Percentiles rank a stretch among this genome's conserved stretches.
Conservation (phyloP, 2,888 invertebrate genomes). For the Ophion ellenae region DNA sequence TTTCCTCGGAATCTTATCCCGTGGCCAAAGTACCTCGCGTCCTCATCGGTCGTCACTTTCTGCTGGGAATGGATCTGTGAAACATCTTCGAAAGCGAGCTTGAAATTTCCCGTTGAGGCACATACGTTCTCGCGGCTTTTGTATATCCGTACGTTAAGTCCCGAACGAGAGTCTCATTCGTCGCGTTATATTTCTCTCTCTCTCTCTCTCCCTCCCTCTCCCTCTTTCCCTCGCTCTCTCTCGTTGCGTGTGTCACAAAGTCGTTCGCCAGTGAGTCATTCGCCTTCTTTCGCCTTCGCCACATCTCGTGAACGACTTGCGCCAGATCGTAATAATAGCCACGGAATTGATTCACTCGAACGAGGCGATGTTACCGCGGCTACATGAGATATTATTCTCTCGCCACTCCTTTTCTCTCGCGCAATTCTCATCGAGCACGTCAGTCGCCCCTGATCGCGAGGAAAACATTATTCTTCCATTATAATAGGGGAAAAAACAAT, state of each 20-base stretch:
- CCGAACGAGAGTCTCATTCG: conserved; percentile 36
- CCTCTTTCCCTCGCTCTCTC: conserved; percentile 6
- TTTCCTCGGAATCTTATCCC: background rate
- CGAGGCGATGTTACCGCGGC: conserved; percentile 41
- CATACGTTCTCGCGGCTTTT: conserved; percentile 27
- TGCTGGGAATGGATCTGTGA: background rate
- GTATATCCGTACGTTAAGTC: conserved; percentile 7
- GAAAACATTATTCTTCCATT: background rate
- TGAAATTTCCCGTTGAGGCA: conserved; percentile 12
- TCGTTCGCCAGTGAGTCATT: conserved; percentile 75
- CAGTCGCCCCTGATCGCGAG: background rate
- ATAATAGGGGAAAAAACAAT: background rate
- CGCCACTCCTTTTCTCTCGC: conserved; percentile 51
- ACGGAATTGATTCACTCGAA: conserved; percentile 77
- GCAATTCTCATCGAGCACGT: conserved; percentile 36
- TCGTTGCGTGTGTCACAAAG: conserved; percentile 67
- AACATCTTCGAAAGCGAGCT: conserved; percentile 2
- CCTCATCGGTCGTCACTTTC: background rate
- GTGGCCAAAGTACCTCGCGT: background rate
- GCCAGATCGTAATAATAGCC: conserved; percentile 77
- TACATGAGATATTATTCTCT: conserved; percentile 17
- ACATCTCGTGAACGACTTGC: conserved; percentile 71
- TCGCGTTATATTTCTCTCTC: conserved; percentile 26
- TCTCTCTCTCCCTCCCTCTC: background rate
- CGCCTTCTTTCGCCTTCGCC: conserved; percentile 74